Evolutionary conservation across 2,888 invertebrate genomes (phyloP), one percentile per base, ranked within the genome.

Genomic region (Fragum whitleyi): DNA sequence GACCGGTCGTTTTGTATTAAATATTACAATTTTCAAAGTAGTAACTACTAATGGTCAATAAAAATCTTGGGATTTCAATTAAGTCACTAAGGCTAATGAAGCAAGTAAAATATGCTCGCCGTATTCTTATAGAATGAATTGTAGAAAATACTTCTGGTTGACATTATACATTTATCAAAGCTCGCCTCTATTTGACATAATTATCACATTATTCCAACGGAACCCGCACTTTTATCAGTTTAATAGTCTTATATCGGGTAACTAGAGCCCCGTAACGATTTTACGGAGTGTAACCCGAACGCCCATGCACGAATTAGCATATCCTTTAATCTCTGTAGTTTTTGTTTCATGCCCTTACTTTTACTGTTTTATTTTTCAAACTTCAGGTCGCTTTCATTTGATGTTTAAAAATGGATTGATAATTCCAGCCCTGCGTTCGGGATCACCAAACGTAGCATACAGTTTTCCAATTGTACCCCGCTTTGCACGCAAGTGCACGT

Each of bases 211-310:
- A 47, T 47, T 47, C 47, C 47, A 47, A 47, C 19, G 47, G 47
- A 47, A 47, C 47, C 47, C 47, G 19, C n/a, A 47, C 47, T 47
- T 36, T 47, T 47, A 47, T 47, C 47, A 47, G 47, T n/a, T 47
- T 47, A 9, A 47, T 47, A 47, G 47, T 47, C 47, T 47, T 47
- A 47, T 47, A 47, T 47, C 47, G 47, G 16, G 47, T 47, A 47
- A 47, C 47, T 3, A 14, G 47, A 47, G 32, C 32, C 14, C 47
- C n/a, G 14, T 47, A 47, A 47, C 47, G 47, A 47, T 47, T 47
- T 47, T 47, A 14, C n/a, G 7, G 14, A 47, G 19, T 14, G 47
- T 47, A 47, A 47, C n/a, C 14, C 14, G 47, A 47, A 47, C 47
- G 16, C 47, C 47, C 47, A n/a, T 47, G n/a, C 47, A 47, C 16